Percentiles rank a stretch among this genome's conserved stretches.
phyloP scores from a whole-genome alignment of 2,113 vertebrate species.

The Bathybates hornii region DNA sequence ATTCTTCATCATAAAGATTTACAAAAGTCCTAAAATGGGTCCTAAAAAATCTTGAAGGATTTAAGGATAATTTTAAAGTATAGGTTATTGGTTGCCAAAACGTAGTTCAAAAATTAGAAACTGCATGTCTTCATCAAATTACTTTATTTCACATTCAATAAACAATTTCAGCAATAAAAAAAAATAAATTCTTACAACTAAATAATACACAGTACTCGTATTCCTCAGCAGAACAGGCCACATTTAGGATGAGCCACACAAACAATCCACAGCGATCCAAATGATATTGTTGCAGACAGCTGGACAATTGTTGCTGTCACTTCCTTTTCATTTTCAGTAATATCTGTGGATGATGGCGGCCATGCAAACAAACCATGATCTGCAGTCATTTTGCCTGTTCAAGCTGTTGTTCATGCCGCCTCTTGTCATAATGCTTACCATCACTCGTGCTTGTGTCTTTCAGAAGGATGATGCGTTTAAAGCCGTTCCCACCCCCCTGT shows the following conservation, averaged over 20 bases:
- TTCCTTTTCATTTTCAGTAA: background rate
- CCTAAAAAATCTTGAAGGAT: background rate
- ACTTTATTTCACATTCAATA: background rate
- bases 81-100: background rate
- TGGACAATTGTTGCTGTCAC: background rate
- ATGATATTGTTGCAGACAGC: background rate
- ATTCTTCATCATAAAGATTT: background rate
- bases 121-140: background rate
- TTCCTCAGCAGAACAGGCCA: background rate
- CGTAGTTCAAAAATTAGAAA: too few relatives aligned
- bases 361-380: background rate
- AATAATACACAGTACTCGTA: background rate
- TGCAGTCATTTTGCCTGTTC: background rate
- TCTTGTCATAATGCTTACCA: background rate
- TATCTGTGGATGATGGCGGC: background rate
- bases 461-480: constrained; percentile 40
- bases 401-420: background rate
- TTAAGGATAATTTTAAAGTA: background rate
- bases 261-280: background rate
- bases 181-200: background rate
- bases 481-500: constrained; percentile 22
- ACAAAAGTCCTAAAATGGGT: background rate
- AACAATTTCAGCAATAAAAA: background rate
- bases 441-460: background rate
- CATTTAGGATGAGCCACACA: background rate